Evolutionary conservation across 2,797 vertebrate genomes (phyloP).

Genomic region (Pseudochromis fuscus): DNA sequence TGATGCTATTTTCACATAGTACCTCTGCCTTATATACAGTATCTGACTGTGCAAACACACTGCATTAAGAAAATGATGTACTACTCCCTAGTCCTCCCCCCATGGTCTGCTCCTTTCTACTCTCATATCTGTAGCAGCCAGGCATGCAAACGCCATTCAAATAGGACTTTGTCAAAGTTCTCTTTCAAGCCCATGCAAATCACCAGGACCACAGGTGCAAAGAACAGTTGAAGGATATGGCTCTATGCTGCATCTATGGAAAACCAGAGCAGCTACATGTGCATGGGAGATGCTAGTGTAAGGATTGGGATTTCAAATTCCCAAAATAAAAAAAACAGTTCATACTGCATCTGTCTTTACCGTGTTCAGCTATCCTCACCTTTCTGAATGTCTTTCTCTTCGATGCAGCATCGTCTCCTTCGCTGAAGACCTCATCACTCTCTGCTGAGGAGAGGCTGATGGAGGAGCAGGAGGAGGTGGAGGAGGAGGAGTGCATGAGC

Average conservation of each 20-base stretch:
- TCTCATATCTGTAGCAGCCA: conserved; percentile 59
- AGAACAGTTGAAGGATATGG: conserved; percentile 65
- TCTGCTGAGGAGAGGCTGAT: conserved; percentile 84
- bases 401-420: conserved; percentile 77
- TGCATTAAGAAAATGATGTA: conserved; percentile 4
- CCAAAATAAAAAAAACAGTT: neutral
- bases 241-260: conserved; percentile 34
- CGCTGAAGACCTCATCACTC: conserved; percentile 87
- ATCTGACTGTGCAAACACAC: conserved; percentile 15
- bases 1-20: neutral
- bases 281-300: neutral
- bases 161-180: conserved; percentile 76
- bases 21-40: neutral
- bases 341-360: neutral
- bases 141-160: conserved; percentile 87
- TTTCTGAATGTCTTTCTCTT: conserved; percentile 80
- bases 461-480: conserved; percentile 83
- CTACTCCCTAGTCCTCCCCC: conserved; percentile 2
- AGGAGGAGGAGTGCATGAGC: conserved; percentile 76
- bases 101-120: conserved; percentile 7
- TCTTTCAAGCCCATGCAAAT: conserved; percentile 86
- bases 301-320: neutral
- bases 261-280: conserved; percentile 18
- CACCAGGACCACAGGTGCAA: conserved; percentile 43
- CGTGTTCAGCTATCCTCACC: conserved; percentile 72